These are phyloP conservation scores for Planiliza haematocheilus DNA, from an alignment of 2,113 vertebrate genomes.

Conservation along the genomic window DNA sequence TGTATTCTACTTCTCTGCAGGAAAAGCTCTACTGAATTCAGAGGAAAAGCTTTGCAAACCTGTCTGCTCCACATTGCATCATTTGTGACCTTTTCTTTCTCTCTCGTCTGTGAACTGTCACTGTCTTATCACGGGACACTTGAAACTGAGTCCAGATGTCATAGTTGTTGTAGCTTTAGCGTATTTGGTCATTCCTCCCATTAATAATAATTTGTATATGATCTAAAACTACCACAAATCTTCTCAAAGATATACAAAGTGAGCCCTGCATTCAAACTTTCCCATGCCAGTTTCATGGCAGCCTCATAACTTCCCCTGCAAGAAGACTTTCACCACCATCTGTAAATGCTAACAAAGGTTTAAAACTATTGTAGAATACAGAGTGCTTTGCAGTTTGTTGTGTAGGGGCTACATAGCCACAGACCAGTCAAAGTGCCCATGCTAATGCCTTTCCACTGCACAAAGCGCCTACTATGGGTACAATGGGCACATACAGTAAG, in stretches of 20 bases:
- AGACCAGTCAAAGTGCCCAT: no score
- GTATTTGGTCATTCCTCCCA: conserved; percentile 34
- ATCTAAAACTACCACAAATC: conserved; percentile 40
- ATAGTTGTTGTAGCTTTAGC: conserved; percentile 27
- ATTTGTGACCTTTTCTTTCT: conserved; percentile 14
- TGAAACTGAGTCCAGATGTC: background rate
- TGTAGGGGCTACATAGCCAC: no score
- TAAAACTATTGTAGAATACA: no score
- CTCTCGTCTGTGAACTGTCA: background rate
- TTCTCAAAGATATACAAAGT: background rate
- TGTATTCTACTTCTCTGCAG: conserved; percentile 14
- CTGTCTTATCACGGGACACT: background rate
- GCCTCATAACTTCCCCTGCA: no score
- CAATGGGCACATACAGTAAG: no score
- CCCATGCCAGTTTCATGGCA: no score
- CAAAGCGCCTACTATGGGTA: no score
- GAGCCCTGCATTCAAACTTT: no score
- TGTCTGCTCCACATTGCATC: conserved; percentile 45
- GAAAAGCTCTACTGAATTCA: conserved; percentile 15
- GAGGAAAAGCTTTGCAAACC: conserved; percentile 42
- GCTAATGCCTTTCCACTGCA: no score
- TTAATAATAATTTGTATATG: conserved; percentile 49
- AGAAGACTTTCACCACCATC: no score
- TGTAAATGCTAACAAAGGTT: no score
- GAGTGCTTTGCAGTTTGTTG: no score